These are phyloP conservation scores for Hystrix cristata DNA, from an alignment of 2,113 vertebrate genomes.

Conservation along the genomic window DNA sequence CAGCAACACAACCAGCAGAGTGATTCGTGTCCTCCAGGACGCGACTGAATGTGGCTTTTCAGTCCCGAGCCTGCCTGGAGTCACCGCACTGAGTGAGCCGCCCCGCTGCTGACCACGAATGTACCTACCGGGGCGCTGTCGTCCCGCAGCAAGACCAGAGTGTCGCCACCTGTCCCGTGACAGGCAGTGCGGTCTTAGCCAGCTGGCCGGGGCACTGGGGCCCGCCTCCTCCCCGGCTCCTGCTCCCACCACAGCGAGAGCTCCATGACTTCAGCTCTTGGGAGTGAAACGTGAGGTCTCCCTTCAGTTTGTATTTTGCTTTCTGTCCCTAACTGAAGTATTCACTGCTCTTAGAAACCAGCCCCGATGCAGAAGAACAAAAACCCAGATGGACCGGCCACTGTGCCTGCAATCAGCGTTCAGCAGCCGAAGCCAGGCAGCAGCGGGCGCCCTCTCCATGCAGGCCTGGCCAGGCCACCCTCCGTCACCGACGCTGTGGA, in stretches of 20 bases:
- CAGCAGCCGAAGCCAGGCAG: background rate
- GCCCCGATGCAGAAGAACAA: constrained; percentile 69
- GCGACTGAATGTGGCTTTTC: constrained; percentile 80
- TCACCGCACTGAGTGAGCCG: constrained; percentile 85
- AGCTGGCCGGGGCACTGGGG: background rate
- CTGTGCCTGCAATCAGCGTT: constrained; percentile 89
- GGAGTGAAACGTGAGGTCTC: constrained; percentile 79
- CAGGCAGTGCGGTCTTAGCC: background rate
- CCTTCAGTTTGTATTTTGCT: constrained; percentile 78
- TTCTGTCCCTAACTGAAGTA: constrained; percentile 80
- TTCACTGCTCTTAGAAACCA: constrained; percentile 80
- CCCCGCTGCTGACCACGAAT: constrained; percentile 83
- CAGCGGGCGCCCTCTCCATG: background rate
- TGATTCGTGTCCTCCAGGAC: constrained; percentile 81
- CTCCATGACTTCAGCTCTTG: constrained; percentile 69
- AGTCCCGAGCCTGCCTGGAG: constrained; percentile 81
- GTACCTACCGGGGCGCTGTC: constrained; percentile 85
- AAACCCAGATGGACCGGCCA: constrained; percentile 82
- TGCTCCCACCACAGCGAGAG: constrained; percentile 21
- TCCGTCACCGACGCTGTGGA: constrained; percentile 77
- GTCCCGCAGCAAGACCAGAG: constrained; percentile 81
- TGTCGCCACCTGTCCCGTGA: constrained; percentile 10
- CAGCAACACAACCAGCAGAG: constrained; percentile 86
- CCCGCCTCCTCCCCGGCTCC: background rate
- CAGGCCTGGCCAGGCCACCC: background rate